phyloP scores from a whole-genome alignment of 2,797 vertebrate species.

The Brotogeris chrysoptera region DNA sequence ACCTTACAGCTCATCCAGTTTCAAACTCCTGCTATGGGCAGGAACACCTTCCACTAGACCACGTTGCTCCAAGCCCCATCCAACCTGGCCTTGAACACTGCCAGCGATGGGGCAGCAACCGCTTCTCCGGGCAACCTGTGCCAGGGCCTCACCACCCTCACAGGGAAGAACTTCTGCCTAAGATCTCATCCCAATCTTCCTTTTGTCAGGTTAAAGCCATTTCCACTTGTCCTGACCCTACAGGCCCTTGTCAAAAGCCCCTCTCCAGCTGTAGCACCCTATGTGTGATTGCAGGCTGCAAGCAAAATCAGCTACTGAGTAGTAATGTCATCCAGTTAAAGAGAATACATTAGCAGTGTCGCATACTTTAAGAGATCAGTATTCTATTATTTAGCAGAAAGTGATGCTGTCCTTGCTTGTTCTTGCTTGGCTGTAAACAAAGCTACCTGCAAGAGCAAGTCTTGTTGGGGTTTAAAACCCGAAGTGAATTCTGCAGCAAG shows the following conservation, averaged over 20 bases:
- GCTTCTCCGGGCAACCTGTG: not conserved
- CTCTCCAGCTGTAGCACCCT: not conserved
- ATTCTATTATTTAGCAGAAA: not conserved
- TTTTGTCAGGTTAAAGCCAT: not conserved
- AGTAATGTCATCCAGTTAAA: not conserved
- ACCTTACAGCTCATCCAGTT: not conserved
- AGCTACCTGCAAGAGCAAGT: not conserved
- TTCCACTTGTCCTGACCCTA: not conserved
- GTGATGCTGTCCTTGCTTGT: not conserved
- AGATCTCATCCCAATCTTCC: not conserved
- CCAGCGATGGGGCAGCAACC: not conserved
- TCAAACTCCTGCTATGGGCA: not conserved
- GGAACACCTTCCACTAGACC: not conserved
- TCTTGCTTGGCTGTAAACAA: not conserved
- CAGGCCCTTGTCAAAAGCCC: not conserved
- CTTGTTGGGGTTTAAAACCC: not conserved
- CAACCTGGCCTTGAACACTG: not conserved
- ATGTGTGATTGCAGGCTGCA: not conserved
- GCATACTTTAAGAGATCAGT: accelerated
- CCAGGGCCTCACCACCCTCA: not conserved
- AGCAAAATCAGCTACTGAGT: not conserved
- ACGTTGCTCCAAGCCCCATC: not conserved
- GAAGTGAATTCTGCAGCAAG: not conserved
- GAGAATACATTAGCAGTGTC: accelerated
- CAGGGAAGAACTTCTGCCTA: not conserved